Evolutionary conservation across 2,113 vertebrate species (phyloP), one percentile per base, ranked within the genome.

Genomic region (Clarias macrocephalus): DNA sequence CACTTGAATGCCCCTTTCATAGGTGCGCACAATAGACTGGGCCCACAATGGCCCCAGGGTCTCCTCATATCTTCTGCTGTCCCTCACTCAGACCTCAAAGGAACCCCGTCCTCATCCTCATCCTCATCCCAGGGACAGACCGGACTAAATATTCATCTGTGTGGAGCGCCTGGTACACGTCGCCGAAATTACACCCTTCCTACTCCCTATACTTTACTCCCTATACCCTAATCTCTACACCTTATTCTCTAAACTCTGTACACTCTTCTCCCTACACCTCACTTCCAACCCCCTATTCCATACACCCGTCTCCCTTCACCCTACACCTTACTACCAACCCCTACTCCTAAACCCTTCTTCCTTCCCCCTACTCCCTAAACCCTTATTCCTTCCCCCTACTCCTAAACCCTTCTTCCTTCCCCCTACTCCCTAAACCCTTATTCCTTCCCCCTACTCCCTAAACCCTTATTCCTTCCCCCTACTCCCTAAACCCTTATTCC

Each of bases 1-100:
- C 93, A 95, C 94, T 95, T 94, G 94, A 95, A 95, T 94, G 93
- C 86, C 92, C 88, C 94, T 95, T 95, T 95, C 93, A 95, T 93
- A 86, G 76, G 73, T 75, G 85, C 84, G 91, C 91, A 95, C 95
- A 95, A 95, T 95, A 88, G 91, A 57, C 37, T 48, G 42, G 42
- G 80, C 90, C 83, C 92, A 94, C 93, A 94, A 94, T 93, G 89
- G 89, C 88, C 66, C 91, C 93, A 90, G 92, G 94, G 93, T 93
- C 81, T 91, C 93, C 94, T 92, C 93, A 92, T 92, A 93, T 94
- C 88, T 91, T 90, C 82, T 89, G 91, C 93, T 88, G 92, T 93
- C 94, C 94, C 92, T 92, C 92, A 91, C 89, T 84, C 86, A 91
- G 90, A 23, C 23, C 86, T 89, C 86, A 89, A 90, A 91, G 92